A percentile compares a stretch with the other conserved stretches of the same genome.
These are phyloP conservation scores for Gymnothorax javanicus DNA, from an alignment of 2,797 vertebrate species.

Conservation along the genomic window DNA sequence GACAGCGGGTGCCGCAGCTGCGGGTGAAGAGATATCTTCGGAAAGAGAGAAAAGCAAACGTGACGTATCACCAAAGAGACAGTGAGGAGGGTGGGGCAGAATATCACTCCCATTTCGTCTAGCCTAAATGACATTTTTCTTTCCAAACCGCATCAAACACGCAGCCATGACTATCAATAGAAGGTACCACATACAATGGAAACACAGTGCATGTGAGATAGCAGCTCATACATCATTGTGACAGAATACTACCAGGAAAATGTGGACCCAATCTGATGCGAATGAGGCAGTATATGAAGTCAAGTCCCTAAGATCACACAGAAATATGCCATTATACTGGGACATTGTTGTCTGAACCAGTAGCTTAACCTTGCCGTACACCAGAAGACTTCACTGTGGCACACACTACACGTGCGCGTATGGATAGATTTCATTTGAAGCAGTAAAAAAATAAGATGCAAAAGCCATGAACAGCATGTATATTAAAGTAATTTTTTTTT, in stretches of 20 bases:
- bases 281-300: slow-evolving; percentile 9
- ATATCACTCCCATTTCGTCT: not conserved
- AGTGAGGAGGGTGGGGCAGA: not conserved
- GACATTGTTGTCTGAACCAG: not conserved
- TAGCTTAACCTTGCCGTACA: not conserved
- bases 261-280: not conserved
- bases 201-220: not conserved
- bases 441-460: not conserved
- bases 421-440: not conserved
- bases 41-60: slow-evolving; percentile 24
- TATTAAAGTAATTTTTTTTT: not conserved
- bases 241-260: not conserved
- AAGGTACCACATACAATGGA: not conserved
- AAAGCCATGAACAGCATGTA: not conserved
- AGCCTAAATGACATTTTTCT: slow-evolving; percentile 5
- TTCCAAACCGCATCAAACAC: not conserved
- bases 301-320: not conserved
- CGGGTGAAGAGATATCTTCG: slow-evolving; percentile 56
- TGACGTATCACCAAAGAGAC: slow-evolving; percentile 1
- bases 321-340: not conserved
- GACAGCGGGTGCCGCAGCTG: slow-evolving; percentile 61
- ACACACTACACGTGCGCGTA: not conserved
- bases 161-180: not conserved
- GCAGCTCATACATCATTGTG: not conserved
- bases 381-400: not conserved